Evolutionary conservation across 2,888 invertebrate genomes (phyloP).

Genomic region (Stenodema calcarata): DNA sequence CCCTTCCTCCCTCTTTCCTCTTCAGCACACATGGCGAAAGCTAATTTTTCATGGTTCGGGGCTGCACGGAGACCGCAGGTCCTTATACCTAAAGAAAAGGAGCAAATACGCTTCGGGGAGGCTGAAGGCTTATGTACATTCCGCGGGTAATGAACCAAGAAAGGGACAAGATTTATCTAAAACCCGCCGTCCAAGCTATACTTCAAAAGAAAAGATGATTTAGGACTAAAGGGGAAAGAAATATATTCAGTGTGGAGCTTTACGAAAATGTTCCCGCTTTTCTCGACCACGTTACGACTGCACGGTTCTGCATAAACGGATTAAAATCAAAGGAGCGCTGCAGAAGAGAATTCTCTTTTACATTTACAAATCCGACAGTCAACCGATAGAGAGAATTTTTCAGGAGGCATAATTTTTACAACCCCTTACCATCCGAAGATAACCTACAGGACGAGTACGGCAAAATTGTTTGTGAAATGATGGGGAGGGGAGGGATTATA

Average conservation of each 20-base stretch:
- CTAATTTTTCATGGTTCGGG: conserved; percentile 42
- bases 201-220: conserved; percentile 43
- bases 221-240: conserved; percentile 20
- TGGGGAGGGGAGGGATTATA: too few species aligned
- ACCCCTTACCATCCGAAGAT: too few species aligned
- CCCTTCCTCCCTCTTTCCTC: neutral
- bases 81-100: neutral
- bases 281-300: neutral
- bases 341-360: neutral
- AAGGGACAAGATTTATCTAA: conserved; percentile 46
- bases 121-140: conserved; percentile 41
- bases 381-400: neutral
- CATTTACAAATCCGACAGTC: neutral
- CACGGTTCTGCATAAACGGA: neutral
- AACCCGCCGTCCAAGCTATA: conserved; percentile 26
- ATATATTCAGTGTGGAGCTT: conserved; percentile 24
- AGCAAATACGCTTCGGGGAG: neutral
- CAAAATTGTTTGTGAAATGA: too few species aligned
- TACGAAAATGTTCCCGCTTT: neutral
- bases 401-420: neutral
- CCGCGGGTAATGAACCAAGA: conserved; percentile 48
- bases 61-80: conserved; percentile 10
- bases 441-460: too few species aligned
- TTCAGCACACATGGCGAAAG: neutral
- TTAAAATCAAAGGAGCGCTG: neutral